Conservation (phyloP, 2,113 vertebrate genomes). For the Rafetus swinhoei region DNA sequence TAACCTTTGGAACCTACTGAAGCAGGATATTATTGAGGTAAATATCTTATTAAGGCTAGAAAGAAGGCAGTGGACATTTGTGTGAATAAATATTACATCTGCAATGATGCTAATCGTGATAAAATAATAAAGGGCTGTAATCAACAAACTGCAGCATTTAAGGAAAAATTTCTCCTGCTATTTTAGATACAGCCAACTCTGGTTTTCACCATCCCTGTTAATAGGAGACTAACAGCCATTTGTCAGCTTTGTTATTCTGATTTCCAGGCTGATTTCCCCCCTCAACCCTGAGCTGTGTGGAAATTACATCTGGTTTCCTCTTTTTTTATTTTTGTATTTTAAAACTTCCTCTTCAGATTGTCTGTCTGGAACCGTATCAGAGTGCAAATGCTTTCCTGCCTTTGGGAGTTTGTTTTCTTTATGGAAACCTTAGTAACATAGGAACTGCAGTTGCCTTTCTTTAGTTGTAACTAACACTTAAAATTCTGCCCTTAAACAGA, state of each 20-base stretch:
- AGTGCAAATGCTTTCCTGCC: slow-evolving; percentile 7
- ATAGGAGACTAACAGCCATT: background rate
- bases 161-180: background rate
- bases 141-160: background rate
- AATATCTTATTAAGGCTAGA: background rate
- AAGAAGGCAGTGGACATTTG: background rate
- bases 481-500: background rate
- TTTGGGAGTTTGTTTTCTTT: slow-evolving; percentile 31
- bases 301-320: slow-evolving; percentile 64
- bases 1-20: background rate
- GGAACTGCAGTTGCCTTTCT: background rate
- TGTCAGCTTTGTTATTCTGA: slow-evolving; percentile 41
- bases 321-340: slow-evolving; percentile 51
- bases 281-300: slow-evolving; percentile 2
- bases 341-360: slow-evolving; percentile 56
- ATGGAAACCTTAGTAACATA: background rate
- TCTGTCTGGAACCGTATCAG: slow-evolving; percentile 44
- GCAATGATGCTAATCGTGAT: background rate
- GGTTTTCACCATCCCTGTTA: background rate
- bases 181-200: background rate
- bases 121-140: background rate
- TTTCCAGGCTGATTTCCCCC: background rate
- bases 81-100: background rate
- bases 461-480: background rate
- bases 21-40: background rate